phyloP scores from a whole-genome alignment of 2,797 vertebrate genomes.

The Smutsia gigantea region DNA sequence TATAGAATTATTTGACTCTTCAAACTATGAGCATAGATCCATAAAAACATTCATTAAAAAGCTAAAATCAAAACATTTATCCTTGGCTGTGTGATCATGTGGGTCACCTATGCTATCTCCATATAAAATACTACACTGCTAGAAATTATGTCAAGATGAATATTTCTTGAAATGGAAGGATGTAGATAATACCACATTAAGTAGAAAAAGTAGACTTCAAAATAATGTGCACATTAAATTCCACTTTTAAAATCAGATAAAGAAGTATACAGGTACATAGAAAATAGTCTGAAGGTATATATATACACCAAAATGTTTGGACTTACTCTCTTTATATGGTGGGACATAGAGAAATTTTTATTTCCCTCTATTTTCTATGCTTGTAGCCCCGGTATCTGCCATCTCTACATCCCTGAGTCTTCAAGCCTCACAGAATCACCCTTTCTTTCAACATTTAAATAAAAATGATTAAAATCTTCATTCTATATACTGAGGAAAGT shows the following conservation, averaged over 20 bases:
- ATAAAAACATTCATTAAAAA: no score
- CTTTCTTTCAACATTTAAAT: slow-evolving; percentile 7
- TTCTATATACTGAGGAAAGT: neutral
- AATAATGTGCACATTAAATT: neutral
- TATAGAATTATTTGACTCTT: neutral
- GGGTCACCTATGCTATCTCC: neutral
- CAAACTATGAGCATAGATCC: neutral
- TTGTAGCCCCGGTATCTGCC: neutral
- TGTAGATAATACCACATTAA: neutral
- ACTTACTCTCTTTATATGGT: neutral
- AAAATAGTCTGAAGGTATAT: neutral
- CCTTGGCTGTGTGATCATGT: neutral
- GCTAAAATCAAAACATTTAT: slow-evolving; percentile 1
- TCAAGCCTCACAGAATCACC: neutral
- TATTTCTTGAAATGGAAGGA: neutral
- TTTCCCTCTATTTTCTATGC: neutral
- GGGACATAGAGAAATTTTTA: neutral
- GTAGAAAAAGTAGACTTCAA: neutral
- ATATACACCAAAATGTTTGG: neutral
- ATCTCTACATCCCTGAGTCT: neutral
- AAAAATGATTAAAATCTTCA: neutral
- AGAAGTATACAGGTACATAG: neutral
- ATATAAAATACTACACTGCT: neutral
- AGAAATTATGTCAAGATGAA: neutral
- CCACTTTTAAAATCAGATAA: neutral